Percentiles rank a stretch among this genome's conserved stretches.
Evolutionary conservation across 2,797 vertebrate species (phyloP).

Genomic region (Eulemur rubriventer): DNA sequence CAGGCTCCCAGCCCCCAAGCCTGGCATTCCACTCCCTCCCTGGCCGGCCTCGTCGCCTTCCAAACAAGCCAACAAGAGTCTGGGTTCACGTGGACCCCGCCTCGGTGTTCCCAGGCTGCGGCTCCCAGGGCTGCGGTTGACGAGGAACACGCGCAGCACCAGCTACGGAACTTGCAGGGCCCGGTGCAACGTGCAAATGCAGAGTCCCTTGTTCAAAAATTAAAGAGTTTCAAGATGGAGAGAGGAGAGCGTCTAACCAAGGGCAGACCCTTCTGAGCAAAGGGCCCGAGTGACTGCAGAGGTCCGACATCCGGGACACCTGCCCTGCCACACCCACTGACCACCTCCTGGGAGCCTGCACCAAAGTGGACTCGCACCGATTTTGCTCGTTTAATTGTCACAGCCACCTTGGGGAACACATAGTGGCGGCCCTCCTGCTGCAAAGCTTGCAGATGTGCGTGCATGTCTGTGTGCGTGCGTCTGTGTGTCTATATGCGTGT

Average conservation of each 20-base stretch:
- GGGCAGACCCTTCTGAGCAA: not conserved
- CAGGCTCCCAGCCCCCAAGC: not conserved
- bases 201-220: not conserved
- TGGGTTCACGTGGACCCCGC: no score
- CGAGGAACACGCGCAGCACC: fast-evolving
- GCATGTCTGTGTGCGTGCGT: not conserved
- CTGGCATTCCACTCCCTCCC: fast-evolving
- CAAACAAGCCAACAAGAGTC: not conserved
- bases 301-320: fast-evolving
- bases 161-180: not conserved
- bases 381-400: no score
- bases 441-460: no score
- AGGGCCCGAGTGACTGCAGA: not conserved
- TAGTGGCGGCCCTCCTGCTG: no score
- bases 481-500: not conserved
- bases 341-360: fast-evolving
- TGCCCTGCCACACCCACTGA: not conserved
- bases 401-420: no score
- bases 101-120: no score
- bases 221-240: not conserved
- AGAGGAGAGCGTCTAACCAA: not conserved
- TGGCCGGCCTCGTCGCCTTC: not conserved
- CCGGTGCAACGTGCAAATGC: fast-evolving
- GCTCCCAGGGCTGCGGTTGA: no score
- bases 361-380: not conserved